These are phyloP conservation scores for Micropoecilia bifurca DNA, from an alignment of 2,797 vertebrate species.

Conservation along the genomic window DNA sequence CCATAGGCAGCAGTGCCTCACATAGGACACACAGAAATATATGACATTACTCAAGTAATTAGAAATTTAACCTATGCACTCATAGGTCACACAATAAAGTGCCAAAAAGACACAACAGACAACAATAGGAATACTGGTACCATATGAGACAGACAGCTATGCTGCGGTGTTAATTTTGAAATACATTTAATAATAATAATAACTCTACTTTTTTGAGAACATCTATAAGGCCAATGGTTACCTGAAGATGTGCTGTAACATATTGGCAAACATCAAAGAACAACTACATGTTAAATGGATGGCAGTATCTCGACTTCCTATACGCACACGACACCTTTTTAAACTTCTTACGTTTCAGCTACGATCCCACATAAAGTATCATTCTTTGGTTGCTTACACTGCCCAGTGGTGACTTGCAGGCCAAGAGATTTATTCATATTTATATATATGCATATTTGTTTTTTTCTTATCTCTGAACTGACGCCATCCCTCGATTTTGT, in stretches of 20 bases:
- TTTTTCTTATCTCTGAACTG: slow-evolving; percentile 52
- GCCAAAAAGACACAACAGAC: slow-evolving; percentile 90
- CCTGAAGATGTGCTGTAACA: slow-evolving; percentile 92
- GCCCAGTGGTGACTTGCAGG: slow-evolving; percentile 80
- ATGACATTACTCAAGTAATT: slow-evolving; percentile 97
- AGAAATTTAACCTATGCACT: slow-evolving; percentile 92
- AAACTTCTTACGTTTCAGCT: slow-evolving; percentile 67
- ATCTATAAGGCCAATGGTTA: slow-evolving; percentile 97
- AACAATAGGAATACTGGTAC: slow-evolving; percentile 81
- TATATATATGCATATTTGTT: slow-evolving; percentile 22
- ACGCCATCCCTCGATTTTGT: slow-evolving; percentile 60
- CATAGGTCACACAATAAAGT: slow-evolving; percentile 95
- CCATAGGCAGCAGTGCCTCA: slow-evolving; percentile 94
- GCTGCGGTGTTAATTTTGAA: slow-evolving; percentile 79
- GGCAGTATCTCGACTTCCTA: slow-evolving; percentile 84
- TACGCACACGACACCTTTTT: slow-evolving; percentile 69
- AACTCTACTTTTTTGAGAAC: slow-evolving; percentile 85
- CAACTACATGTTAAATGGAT: slow-evolving; percentile 84
- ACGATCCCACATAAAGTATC: slow-evolving; percentile 69
- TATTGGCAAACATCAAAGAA: slow-evolving; percentile 86
- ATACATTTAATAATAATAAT: slow-evolving; percentile 82
- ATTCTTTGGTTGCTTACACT: slow-evolving; percentile 85
- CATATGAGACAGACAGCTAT: slow-evolving; percentile 85
- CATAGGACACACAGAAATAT: slow-evolving; percentile 90
- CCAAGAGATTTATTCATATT: slow-evolving; percentile 63